A percentile compares a stretch with the other conserved stretches of the same genome.
phyloP scores from a whole-genome alignment of 2,888 invertebrate species.

The Argyresthia goedartella region DNA sequence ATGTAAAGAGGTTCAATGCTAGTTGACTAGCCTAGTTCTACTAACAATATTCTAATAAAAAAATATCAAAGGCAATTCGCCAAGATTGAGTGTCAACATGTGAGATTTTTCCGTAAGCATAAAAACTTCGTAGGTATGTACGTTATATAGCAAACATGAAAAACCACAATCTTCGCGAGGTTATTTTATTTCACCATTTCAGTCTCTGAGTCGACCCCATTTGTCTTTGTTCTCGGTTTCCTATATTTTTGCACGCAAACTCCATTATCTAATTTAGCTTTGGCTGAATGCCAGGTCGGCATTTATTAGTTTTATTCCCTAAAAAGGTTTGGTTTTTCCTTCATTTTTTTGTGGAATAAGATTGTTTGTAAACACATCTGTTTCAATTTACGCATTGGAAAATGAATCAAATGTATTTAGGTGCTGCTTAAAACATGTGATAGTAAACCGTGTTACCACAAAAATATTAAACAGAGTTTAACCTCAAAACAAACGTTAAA shows the following conservation, averaged over 20 bases:
- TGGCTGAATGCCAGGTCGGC: conserved; percentile 66
- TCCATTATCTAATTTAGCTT: conserved; percentile 72
- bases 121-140: too few species aligned
- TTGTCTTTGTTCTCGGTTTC: conserved; percentile 70
- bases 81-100: background rate
- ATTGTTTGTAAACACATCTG: conserved; percentile 42
- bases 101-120: background rate
- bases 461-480: too few species aligned
- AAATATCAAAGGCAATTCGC: too few species aligned
- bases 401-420: too few species aligned
- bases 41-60: too few species aligned
- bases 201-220: conserved; percentile 62
- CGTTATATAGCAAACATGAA: background rate
- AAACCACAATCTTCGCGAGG: conserved; percentile 46
- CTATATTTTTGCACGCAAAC: conserved; percentile 72
- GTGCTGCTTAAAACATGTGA: too few species aligned
- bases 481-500: too few species aligned
- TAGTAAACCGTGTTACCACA: too few species aligned
- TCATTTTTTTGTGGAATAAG: conserved; percentile 17
- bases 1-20: too few species aligned
- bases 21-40: too few species aligned
- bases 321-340: conserved; percentile 50
- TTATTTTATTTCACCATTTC: conserved; percentile 63
- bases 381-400: conserved; percentile 34
- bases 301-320: conserved; percentile 56